Evolutionary conservation across 2,113 vertebrate species (phyloP).

Genomic region (Calidris pygmaea): DNA sequence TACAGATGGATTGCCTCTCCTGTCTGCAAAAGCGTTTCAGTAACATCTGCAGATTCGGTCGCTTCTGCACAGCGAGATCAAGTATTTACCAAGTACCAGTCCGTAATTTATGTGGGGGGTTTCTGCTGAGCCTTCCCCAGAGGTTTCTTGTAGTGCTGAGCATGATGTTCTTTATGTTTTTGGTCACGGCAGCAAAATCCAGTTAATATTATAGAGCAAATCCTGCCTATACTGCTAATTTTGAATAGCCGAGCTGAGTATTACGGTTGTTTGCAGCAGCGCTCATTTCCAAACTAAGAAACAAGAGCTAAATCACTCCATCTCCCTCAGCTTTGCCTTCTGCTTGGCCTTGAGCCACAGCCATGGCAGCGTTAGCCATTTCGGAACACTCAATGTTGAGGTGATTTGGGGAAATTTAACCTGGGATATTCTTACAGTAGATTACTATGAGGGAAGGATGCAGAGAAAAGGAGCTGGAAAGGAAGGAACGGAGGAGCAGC

Average conservation of each 20-base stretch:
- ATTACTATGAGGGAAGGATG: background rate
- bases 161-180: background rate
- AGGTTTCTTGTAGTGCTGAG: background rate
- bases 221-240: background rate
- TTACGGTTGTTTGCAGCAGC: background rate
- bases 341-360: background rate
- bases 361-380: background rate
- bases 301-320: background rate
- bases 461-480: background rate
- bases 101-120: background rate
- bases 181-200: background rate
- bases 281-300: background rate
- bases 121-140: background rate
- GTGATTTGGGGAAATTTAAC: background rate
- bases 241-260: background rate
- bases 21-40: background rate
- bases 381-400: background rate
- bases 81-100: background rate
- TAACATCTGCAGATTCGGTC: background rate
- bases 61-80: background rate
- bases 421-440: background rate
- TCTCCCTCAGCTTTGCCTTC: background rate
- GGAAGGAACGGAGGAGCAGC: background rate
- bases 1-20: background rate
- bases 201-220: background rate